Evolutionary conservation across 2,113 vertebrate species (phyloP).

Genomic region (Cololabis saira): DNA sequence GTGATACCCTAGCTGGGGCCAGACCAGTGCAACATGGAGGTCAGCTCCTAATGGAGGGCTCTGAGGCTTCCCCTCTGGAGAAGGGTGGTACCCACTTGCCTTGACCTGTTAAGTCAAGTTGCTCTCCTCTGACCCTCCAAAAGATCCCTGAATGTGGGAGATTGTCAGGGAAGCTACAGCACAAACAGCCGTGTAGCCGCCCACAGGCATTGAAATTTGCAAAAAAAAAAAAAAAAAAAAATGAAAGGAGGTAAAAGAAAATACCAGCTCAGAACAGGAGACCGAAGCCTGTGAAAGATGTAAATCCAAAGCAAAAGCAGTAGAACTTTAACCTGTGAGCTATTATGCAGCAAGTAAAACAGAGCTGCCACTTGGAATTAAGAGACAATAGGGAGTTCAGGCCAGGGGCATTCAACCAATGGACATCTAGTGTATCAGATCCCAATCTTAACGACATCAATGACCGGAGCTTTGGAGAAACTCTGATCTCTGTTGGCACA

Average conservation of each 20-base stretch:
- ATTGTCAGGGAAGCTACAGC: conserved; percentile 58
- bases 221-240: conserved; percentile 48
- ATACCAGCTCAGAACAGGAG: conserved; percentile 56
- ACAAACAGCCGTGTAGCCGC: conserved; percentile 63
- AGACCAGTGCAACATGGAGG: conserved; percentile 66
- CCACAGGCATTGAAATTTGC: conserved; percentile 57
- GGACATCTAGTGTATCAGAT: conserved; percentile 78
- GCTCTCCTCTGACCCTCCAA: conserved; percentile 78
- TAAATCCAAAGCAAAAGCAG: conserved; percentile 80
- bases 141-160: conserved; percentile 73
- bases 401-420: conserved; percentile 75
- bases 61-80: conserved; percentile 74
- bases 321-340: conserved; percentile 78
- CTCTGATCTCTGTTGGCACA: conserved; percentile 76
- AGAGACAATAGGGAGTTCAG: conserved; percentile 73
- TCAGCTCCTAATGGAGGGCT: conserved; percentile 81
- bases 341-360: conserved; percentile 76
- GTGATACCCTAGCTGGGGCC: conserved; percentile 73
- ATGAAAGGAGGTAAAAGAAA: conserved; percentile 57
- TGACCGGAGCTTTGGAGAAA: conserved; percentile 71
- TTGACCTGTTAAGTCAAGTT: conserved; percentile 85
- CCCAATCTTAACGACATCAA: conserved; percentile 80
- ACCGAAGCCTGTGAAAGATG: conserved; percentile 70
- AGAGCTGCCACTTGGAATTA: conserved; percentile 80
- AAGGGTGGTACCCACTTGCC: conserved; percentile 77